These are phyloP conservation scores for Euplexia lucipara DNA, from an alignment of 2,888 invertebrate species.

Conservation along the genomic window DNA sequence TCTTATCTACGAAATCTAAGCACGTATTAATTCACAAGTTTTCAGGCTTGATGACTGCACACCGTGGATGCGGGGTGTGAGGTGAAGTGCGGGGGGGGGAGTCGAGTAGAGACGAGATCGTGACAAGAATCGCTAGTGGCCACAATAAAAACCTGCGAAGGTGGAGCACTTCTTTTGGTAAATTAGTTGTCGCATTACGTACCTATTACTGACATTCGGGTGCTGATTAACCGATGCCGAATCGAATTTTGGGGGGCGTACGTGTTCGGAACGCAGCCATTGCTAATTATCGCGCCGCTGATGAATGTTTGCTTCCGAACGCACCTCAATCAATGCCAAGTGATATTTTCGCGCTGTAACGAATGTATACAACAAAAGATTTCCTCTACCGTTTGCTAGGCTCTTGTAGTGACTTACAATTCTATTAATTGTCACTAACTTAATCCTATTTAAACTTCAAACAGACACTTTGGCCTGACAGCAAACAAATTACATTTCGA, in stretches of 20 bases:
- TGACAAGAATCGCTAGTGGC: slow-evolving; percentile 82
- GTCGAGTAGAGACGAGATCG: slow-evolving; percentile 67
- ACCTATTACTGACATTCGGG: slow-evolving; percentile 78
- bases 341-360: slow-evolving; percentile 44
- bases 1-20: slow-evolving; percentile 76
- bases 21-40: slow-evolving; percentile 89
- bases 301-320: slow-evolving; percentile 69
- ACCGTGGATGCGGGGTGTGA: slow-evolving; percentile 62
- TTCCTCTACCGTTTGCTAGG: slow-evolving; percentile 5
- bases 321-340: slow-evolving; percentile 63
- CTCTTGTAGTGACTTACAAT: neutral
- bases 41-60: slow-evolving; percentile 84
- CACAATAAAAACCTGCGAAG: slow-evolving; percentile 81
- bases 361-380: slow-evolving; percentile 11
- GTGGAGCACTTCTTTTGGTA: slow-evolving; percentile 82
- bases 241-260: slow-evolving; percentile 67
- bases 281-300: slow-evolving; percentile 66
- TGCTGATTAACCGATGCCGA: slow-evolving; percentile 75
- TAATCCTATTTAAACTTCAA: neutral
- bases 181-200: slow-evolving; percentile 89
- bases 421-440: neutral
- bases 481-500: neutral
- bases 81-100: slow-evolving; percentile 29
- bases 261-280: slow-evolving; percentile 66
- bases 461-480: slow-evolving; percentile 3